These are phyloP conservation scores for Aproaerema taeniolella DNA, from an alignment of 2,888 invertebrate species.

Conservation along the genomic window DNA sequence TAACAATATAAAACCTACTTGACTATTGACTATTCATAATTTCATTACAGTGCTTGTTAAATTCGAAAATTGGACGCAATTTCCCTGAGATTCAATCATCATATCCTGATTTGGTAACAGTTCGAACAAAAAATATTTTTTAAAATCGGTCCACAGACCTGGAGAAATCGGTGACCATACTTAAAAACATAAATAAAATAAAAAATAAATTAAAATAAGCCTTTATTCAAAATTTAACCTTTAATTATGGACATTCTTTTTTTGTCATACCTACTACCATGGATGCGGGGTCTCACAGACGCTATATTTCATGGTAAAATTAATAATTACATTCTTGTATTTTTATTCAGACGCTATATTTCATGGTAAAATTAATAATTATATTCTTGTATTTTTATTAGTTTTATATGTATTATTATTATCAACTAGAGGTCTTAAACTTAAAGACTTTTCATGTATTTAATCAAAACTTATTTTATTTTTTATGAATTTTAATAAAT, in stretches of 20 bases:
- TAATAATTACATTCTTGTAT: constrained; percentile 3
- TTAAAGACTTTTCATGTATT: constrained; percentile 1
- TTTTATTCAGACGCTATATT: constrained; percentile 5
- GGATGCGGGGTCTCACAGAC: constrained; percentile 6
- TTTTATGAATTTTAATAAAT: constrained; percentile 5
- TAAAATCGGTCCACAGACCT: too few species aligned
- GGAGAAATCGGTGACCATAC: too few species aligned
- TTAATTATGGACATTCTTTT: constrained; percentile 8
- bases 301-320: constrained; percentile 7
- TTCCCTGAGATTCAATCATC: too few species aligned
- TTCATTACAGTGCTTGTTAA: too few species aligned
- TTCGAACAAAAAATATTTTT: too few species aligned
- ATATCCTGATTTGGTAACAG: too few species aligned
- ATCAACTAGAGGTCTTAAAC: neutral
- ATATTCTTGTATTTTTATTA: constrained; percentile 2
- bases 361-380: constrained; percentile 5
- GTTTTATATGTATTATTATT: constrained; percentile 6
- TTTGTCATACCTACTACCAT: constrained; percentile 4
- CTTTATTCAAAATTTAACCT: too few species aligned
- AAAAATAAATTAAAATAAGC: too few species aligned
- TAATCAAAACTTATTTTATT: constrained; percentile 4
- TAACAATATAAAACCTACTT: too few species aligned
- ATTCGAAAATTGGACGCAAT: too few species aligned
- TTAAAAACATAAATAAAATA: too few species aligned
- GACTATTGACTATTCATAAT: too few species aligned